Percentiles rank a stretch among this genome's conserved stretches.
Conservation (phyloP, 2,797 vertebrate genomes). For the Rhodeus uyekii region DNA sequence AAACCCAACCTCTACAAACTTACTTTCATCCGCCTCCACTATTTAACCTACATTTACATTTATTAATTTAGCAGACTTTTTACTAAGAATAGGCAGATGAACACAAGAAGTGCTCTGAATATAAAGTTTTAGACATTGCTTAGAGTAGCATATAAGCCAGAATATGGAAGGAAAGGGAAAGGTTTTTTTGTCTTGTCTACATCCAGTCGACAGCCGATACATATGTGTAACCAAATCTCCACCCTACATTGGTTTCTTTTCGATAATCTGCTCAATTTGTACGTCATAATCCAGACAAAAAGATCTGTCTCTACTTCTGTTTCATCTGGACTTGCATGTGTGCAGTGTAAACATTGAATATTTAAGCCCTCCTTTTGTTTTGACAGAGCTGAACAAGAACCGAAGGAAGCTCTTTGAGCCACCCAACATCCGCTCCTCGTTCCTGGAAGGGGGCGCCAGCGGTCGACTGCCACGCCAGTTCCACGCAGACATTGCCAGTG, state of each 20-base stretch:
- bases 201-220: not conserved
- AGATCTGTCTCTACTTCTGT: not conserved
- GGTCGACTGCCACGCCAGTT: constrained; percentile 86
- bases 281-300: not conserved
- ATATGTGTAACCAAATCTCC: not conserved
- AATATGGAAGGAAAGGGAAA: too few species aligned
- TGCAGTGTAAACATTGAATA: constrained; percentile 10
- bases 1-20: not conserved
- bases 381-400: constrained; percentile 86
- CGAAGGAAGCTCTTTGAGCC: constrained; percentile 86
- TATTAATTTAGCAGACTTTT: too few species aligned
- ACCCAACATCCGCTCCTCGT: constrained; percentile 80
- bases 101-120: too few species aligned
- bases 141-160: too few species aligned
- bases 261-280: not conserved
- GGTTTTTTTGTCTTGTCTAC: too few species aligned
- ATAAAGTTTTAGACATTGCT: too few species aligned
- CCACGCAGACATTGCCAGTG: constrained; percentile 83
- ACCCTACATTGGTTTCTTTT: not conserved
- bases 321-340: constrained; percentile 28
- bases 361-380: constrained; percentile 7
- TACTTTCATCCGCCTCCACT: not conserved
- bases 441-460: constrained; percentile 88
- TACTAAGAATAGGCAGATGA: too few species aligned
- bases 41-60: too few species aligned